Evolutionary conservation across 2,888 invertebrate genomes (phyloP).

Genomic region (Mimas tiliae): DNA sequence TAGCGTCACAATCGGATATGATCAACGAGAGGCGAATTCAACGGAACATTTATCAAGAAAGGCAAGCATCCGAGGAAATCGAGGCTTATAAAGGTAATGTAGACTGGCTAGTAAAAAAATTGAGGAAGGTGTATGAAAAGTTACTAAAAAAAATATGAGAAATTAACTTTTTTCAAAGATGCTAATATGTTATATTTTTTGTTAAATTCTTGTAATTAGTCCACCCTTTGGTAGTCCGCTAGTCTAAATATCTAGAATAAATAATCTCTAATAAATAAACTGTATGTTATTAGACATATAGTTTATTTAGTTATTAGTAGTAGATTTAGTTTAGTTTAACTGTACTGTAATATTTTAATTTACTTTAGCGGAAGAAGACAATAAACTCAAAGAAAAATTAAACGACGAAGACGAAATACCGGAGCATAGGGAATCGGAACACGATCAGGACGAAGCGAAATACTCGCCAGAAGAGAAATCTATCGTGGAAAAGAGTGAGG

Average conservation of each 20-base stretch:
- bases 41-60: conserved; percentile 81
- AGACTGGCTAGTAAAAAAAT: neutral
- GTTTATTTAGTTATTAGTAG: too few relatives aligned
- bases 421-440: conserved; percentile 69
- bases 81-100: conserved; percentile 77
- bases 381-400: conserved; percentile 75
- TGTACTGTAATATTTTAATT: too few relatives aligned
- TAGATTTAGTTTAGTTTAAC: too few relatives aligned
- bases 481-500: conserved; percentile 87
- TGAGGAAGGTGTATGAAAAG: too few relatives aligned
- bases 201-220: too few relatives aligned
- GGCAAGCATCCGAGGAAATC: conserved; percentile 82
- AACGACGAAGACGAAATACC: conserved; percentile 69
- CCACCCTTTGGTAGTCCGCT: too few relatives aligned
- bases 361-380: conserved; percentile 74
- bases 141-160: neutral
- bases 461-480: conserved; percentile 93
- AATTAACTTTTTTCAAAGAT: too few relatives aligned
- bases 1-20: conserved; percentile 91
- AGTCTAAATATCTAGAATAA: too few relatives aligned
- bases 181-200: too few relatives aligned
- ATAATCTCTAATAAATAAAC: too few relatives aligned
- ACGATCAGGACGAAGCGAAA: conserved; percentile 88
- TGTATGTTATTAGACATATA: too few relatives aligned
- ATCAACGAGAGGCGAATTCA: conserved; percentile 82